Evolutionary conservation across 2,888 invertebrate genomes (phyloP).

Genomic region (Ophion obscuratus): DNA sequence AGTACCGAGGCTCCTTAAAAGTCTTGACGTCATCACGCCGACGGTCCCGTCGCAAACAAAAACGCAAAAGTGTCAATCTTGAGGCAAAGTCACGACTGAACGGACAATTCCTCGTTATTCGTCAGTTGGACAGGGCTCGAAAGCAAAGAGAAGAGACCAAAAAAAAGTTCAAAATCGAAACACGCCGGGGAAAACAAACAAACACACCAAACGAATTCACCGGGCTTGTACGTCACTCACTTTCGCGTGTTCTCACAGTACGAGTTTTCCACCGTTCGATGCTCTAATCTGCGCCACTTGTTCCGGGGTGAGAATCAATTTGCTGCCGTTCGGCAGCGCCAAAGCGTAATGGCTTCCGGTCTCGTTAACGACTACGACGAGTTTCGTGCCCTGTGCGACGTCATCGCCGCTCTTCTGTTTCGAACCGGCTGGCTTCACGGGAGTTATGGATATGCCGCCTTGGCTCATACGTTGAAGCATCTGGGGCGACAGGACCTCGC

Average conservation of each 20-base stretch:
- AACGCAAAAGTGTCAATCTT: neutral
- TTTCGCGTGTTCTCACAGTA: constrained; percentile 72
- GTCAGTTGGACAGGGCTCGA: neutral
- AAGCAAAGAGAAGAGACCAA: neutral
- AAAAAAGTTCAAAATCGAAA: neutral
- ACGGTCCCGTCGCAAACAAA: neutral
- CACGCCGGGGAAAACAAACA: neutral
- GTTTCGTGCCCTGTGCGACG: constrained; percentile 73
- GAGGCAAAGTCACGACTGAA: neutral
- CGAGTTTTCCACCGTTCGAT: constrained; percentile 82
- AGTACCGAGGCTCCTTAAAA: too few relatives aligned
- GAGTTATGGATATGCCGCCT: constrained; percentile 82
- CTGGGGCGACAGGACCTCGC: constrained; percentile 75
- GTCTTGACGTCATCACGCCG: too few relatives aligned
- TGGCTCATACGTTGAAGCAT: constrained; percentile 81
- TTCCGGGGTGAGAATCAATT: constrained; percentile 82
- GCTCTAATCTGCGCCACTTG: constrained; percentile 83
- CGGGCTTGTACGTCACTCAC: neutral
- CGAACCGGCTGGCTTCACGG: constrained; percentile 74
- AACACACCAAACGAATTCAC: neutral
- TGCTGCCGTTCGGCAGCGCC: constrained; percentile 82
- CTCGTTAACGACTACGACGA: constrained; percentile 82
- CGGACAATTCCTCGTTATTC: neutral
- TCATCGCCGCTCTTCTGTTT: constrained; percentile 61
- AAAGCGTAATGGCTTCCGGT: constrained; percentile 83